Evolutionary conservation across 2,888 invertebrate genomes (phyloP), one percentile per base, ranked within the genome.

Genomic region (Hetaerina titia): DNA sequence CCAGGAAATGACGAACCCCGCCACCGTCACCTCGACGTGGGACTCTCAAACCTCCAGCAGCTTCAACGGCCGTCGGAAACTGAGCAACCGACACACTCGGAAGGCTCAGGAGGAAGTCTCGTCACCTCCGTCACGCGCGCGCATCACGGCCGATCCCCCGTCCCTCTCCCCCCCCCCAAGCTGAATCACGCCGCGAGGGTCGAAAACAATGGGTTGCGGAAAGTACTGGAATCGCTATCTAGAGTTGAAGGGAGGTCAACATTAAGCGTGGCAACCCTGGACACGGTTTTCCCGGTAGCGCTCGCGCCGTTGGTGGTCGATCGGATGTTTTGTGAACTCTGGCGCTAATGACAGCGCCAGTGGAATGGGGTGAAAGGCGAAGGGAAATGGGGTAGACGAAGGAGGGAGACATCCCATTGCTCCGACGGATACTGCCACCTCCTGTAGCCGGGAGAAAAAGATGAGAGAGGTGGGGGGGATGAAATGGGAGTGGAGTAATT

Each of bases 181-280:
- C 25, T 81, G 31, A 81, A 31, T 81, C 81, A 81, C 81, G 81
- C 81, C 81, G 69, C 81, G 81, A 31, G 31, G 31, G 31, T 81
- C 31, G 81, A 81, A 81, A 31, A 81, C 81, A 81, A 81, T 31
- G 81, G 81, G 81, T 31, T 2, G 81, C 81, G 81, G 81, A 81
- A 81, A 11, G 31, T 81, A 31, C 81, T 81, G 31, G 25, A 81
- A 81, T 81, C 81, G 69, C 69, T 69, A n/a, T 69, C 69, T 69
- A n/a, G 81, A 31, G 81, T 81, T 81, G 81, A 81, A 9, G 81
- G 81, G 25, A 81, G 81, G 81, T 81, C 81, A 81, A 81, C 25
- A 5, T 5, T 31, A 81, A 31, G 81, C 25, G 31, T 13, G 81
- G 81, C 81, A 81, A 81, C 81, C 8, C 81, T 81, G 81, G 81